These are phyloP conservation scores for Sthenelais limicola DNA, from an alignment of 2,888 invertebrate species.

Conservation along the genomic window DNA sequence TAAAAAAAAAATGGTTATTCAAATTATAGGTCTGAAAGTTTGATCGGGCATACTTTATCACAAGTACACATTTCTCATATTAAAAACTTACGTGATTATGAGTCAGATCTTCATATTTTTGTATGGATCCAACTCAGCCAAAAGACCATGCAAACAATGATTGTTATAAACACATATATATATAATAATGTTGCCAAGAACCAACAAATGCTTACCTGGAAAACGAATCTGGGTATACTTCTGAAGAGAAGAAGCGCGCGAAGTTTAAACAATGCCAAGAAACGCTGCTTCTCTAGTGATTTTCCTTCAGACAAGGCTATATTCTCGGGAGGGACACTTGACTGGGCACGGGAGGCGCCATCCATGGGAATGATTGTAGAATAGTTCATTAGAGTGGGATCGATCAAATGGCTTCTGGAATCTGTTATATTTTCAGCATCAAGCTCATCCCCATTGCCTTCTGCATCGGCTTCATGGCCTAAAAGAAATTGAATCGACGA, in stretches of 20 bases:
- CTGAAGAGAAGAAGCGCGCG: conserved; percentile 46
- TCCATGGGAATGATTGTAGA: background rate
- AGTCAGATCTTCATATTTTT: no score
- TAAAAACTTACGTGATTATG: no score
- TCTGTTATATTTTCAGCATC: background rate
- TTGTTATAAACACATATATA: no score
- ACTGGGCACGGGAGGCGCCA: background rate
- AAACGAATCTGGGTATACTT: background rate
- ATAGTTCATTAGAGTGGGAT: conserved; percentile 2
- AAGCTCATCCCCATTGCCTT: conserved; percentile 12
- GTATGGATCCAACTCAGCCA: no score
- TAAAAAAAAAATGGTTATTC: no score
- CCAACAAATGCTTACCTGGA: conserved; percentile 17
- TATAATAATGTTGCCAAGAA: no score
- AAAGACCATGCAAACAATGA: no score
- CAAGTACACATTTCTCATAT: no score
- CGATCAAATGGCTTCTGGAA: no score
- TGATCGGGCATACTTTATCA: no score
- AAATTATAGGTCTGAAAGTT: no score
- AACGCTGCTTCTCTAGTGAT: conserved; percentile 48
- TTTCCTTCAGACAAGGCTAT: background rate
- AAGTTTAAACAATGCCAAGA: conserved; percentile 57
- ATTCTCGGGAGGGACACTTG: background rate
- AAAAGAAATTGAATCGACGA: background rate
- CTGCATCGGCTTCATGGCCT: conserved; percentile 22